Base-by-base conservation (phyloP, 2,888 invertebrate species). In the Lithophane semibrunnea region DNA sequence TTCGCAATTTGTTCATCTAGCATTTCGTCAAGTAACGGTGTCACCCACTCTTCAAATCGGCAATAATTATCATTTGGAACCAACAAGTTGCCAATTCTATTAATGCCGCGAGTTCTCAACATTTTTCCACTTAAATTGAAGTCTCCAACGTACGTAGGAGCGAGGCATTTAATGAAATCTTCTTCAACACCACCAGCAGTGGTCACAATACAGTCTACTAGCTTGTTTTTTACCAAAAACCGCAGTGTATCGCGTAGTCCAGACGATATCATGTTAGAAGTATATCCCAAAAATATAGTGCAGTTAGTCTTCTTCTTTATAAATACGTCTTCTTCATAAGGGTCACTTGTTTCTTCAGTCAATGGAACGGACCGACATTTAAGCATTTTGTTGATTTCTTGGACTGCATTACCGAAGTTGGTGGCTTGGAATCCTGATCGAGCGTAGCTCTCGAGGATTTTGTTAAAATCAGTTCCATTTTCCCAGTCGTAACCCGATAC, bases 1-100 rank as follows among this genome's bases (percentile, higher is more conserved):
- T 98, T 97, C 78, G 97, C 96, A 75, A 98, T 97, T 93, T 99
- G 99, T 92, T 99, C 99, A 63, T 97, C 95, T 12, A 99, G 93
- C 98, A 99, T 98, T 93, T 98, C 97, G 91, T 99, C 98, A 7
- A 99, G 97, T 82, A 99, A 97, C 0, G 99, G 99, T 96, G 98
- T 99, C 0, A 99, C 97, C 99, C 99, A 99, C 91, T 99, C 98
- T 94, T 99, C 99, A 96, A 99, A 99, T 88, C 98, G 97, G 92
- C 99, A 99, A 93, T 99, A 99, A 95, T 99, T 99, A 90, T 99
- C 98, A 96, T 99, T 99, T 1, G 99, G 99, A 0, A 99, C 99
- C 68, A 99, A 96, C 64, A 99, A 97, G 95, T 99, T 99, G 1
- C 97, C 97, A 80, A 98, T 98, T 84, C 99, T 96, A 94, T 99